Evolutionary conservation across 2,888 invertebrate species (phyloP).

Genomic region (Stenotaenia linearis): DNA sequence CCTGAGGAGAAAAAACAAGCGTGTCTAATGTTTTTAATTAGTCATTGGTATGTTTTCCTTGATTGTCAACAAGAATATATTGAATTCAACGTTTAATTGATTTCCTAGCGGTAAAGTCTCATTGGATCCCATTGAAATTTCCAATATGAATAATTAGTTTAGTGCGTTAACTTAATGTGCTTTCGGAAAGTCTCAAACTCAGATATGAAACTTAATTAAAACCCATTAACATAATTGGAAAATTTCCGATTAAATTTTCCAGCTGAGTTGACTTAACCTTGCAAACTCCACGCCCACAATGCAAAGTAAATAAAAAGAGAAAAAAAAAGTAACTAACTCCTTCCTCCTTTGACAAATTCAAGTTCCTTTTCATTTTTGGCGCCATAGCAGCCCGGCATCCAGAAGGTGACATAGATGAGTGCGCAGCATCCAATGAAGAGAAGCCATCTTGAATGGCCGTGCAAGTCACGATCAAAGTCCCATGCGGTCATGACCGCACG

Average conservation of each 20-base stretch:
- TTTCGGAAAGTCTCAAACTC: no score
- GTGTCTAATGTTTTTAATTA: background rate
- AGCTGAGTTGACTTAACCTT: no score
- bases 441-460: background rate
- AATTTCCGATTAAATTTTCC: background rate
- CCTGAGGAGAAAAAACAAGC: background rate
- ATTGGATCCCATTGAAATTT: no score
- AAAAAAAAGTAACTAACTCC: slow-evolving; percentile 27
- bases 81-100: background rate
- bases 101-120: no score
- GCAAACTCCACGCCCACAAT: background rate
- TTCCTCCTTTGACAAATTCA: slow-evolving; percentile 24
- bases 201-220: no score
- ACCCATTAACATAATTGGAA: no score
- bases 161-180: no score
- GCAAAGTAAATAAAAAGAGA: background rate
- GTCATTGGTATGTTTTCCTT: background rate
- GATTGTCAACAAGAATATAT: background rate
- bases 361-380: background rate
- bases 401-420: background rate
- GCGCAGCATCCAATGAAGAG: background rate
- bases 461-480: background rate
- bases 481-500: slow-evolving; percentile 17
- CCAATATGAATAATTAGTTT: no score
- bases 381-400: slow-evolving; percentile 7